These are phyloP conservation scores for Umimayanthus chanpuru DNA, from an alignment of 92 coral and sea anemone genomes.

Conservation along the genomic window DNA sequence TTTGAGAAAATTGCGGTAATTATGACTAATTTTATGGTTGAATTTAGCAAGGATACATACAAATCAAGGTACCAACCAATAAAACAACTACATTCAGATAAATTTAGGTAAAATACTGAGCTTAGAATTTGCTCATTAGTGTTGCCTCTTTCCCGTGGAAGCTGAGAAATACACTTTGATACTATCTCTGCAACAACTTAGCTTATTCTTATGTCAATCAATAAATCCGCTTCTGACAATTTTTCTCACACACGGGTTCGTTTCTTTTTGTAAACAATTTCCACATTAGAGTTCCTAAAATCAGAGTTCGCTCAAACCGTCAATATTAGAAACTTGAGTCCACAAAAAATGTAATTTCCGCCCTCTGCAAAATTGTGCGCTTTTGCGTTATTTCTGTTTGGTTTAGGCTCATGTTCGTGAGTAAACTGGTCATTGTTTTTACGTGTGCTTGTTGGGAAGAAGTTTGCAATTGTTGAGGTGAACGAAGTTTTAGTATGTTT, in stretches of 20 bases:
- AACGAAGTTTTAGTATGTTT: conserved; percentile 16
- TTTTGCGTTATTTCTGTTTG: background rate
- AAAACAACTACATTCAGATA: conserved; percentile 62
- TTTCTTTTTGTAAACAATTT: conserved; percentile 18
- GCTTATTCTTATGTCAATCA: background rate
- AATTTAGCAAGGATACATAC: conserved; percentile 22
- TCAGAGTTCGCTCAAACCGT: conserved; percentile 17
- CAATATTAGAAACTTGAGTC: conserved; percentile 12
- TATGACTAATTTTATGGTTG: conserved; percentile 12
- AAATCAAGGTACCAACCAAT: background rate
- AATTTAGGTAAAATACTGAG: conserved; percentile 52
- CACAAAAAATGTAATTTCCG: conserved; percentile 27
- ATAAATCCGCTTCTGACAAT: background rate
- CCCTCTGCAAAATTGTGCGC: conserved; percentile 5
- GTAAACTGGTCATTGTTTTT: conserved; percentile 1
- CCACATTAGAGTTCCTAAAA: conserved; percentile 10
- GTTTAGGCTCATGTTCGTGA: background rate
- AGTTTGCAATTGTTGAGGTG: conserved; percentile 23
- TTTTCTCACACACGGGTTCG: conserved; percentile 1
- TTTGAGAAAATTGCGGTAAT: conserved; percentile 14
- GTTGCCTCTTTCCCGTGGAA: background rate
- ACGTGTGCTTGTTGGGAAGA: background rate
- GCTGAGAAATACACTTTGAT: conserved; percentile 11
- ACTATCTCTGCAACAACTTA: conserved; percentile 1
- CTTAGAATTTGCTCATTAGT: conserved; percentile 21